Base-by-base conservation (phyloP, 2,113 vertebrate genomes). In the Chamaetylas fuelleborni region DNA sequence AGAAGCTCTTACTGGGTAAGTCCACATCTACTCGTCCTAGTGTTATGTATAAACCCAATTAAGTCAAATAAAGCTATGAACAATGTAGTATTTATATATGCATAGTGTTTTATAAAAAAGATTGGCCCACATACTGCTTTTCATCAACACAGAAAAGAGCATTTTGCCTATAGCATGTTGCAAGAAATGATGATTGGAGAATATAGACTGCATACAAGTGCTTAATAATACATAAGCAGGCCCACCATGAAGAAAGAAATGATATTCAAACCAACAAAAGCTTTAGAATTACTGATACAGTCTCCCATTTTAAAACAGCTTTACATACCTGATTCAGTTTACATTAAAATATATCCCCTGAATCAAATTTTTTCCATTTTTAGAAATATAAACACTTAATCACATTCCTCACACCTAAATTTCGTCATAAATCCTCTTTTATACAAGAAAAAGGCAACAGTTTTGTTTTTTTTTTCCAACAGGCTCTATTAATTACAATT, bases 381-480 rank as follows among this genome's bases (percentile, higher is more conserved):
- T 98, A 99, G 98, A 98, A 98, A 99, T 99, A 99, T 98, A 99
- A 99, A 99, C 99, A 99, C 98, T 98, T 98, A 98, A 98, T 98
- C 98, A 99, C 98, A 99, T 99, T 99, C 98, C 98, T 99, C 98
- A 98, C 98, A 98, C 97, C 97, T 98, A 98, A 98, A 98, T 98
- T 98, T 98, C 98, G 96, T 99, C 98, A 99, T 99, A 99, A 99
- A 99, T 98, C 99, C 98, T 99, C 99, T 99, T 99, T 99, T 99
- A 98, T 99, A 99, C 99, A 99, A 99, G 99, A 98, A 99, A 99
- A 99, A 99, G 99, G 99, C 99, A 99, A 99, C 99, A 99, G 99
- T 97, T 98, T 99, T 96, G 98, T 96, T 8, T 50, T 77, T 66
- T 84, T 85, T 88, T 97, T 98, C 96, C 96, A 98, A 99, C 98